phyloP scores from a whole-genome alignment of 2,113 vertebrate species.

The Rhinichthys klamathensis region DNA sequence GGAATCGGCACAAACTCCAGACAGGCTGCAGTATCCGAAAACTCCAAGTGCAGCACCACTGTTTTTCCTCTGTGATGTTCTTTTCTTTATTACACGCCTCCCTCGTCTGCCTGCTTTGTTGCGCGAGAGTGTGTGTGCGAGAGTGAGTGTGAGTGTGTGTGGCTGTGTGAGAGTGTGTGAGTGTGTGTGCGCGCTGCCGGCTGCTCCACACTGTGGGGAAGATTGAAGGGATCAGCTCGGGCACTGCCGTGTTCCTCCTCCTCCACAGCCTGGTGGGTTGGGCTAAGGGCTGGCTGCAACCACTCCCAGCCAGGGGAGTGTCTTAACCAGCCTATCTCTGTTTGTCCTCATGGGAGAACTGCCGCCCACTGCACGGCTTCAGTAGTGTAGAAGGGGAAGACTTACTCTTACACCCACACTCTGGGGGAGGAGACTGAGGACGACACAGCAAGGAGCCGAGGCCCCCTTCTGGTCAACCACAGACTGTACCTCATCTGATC shows the following conservation, averaged over 20 bases:
- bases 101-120: conserved; percentile 53
- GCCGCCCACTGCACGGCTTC: conserved; percentile 75
- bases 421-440: conserved; percentile 60
- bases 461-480: conserved; percentile 80
- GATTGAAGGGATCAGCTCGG: conserved; percentile 75
- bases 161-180: conserved; percentile 67
- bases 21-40: conserved; percentile 42
- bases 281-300: conserved; percentile 75
- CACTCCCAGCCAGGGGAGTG: conserved; percentile 80
- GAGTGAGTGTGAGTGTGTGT: conserved; percentile 66
- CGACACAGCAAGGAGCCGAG: conserved; percentile 64
- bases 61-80: conserved; percentile 43
- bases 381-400: conserved; percentile 73
- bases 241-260: conserved; percentile 67
- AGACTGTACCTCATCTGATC: conserved; percentile 50
- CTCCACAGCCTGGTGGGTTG: conserved; percentile 74
- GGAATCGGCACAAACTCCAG: conserved; percentile 59
- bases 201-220: conserved; percentile 75
- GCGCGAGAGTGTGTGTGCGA: conserved; percentile 54
- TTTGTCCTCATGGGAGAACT: conserved; percentile 53
- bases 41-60: not conserved
- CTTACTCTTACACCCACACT: conserved; percentile 45
- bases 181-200: conserved; percentile 67
- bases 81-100: conserved; percentile 32
- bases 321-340: conserved; percentile 79